These are phyloP conservation scores for Microctenopoma lineatum DNA, from an alignment of 2,797 vertebrate species.

Conservation along the genomic window DNA sequence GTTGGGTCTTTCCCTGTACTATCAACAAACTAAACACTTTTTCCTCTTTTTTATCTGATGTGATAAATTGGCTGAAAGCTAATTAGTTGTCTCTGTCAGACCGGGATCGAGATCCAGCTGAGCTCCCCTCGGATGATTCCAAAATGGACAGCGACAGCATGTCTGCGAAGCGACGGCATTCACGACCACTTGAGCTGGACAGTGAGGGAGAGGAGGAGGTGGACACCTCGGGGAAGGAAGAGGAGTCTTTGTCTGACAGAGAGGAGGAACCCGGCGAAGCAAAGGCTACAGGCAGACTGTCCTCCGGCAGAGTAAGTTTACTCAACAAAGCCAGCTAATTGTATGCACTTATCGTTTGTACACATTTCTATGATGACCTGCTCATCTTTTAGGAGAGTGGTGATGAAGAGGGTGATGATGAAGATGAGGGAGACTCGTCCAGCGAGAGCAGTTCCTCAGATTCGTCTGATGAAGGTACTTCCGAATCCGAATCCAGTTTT, in stretches of 20 bases:
- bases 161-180: slow-evolving; percentile 86
- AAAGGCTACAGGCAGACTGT: slow-evolving; percentile 75
- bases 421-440: slow-evolving; percentile 80
- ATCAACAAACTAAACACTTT: not conserved
- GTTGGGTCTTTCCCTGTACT: slow-evolving; percentile 64
- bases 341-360: not conserved
- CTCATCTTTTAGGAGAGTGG: slow-evolving; percentile 70
- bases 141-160: slow-evolving; percentile 87
- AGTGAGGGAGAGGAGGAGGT: slow-evolving; percentile 94
- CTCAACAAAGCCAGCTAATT: rapidly evolving
- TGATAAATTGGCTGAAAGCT: not conserved
- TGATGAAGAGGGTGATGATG: slow-evolving; percentile 80
- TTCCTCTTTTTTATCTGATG: not conserved
- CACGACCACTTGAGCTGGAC: slow-evolving; percentile 91
- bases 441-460: slow-evolving; percentile 89
- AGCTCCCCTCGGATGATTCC: slow-evolving; percentile 84
- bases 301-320: slow-evolving; percentile 80
- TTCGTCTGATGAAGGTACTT: slow-evolving; percentile 91
- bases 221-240: slow-evolving; percentile 85
- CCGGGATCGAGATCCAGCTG: slow-evolving; percentile 86
- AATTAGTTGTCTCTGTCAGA: slow-evolving; percentile 60
- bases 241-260: slow-evolving; percentile 84
- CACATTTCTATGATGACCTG: not conserved
- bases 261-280: slow-evolving; percentile 85
- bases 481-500: not conserved